These are phyloP conservation scores for Melieria omissa DNA, from an alignment of 2,888 invertebrate genomes.

Conservation along the genomic window DNA sequence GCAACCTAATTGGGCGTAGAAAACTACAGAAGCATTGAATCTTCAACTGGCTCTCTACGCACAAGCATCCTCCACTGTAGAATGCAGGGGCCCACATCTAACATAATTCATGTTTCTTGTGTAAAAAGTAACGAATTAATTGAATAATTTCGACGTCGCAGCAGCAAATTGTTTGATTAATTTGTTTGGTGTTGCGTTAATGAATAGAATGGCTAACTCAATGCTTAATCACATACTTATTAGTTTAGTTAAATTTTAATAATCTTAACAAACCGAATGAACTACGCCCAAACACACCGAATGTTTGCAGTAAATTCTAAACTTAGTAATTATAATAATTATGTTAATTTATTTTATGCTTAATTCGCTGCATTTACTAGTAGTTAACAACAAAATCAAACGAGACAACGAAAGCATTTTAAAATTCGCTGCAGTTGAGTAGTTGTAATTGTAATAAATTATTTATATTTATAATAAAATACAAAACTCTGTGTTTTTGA, in stretches of 20 bases:
- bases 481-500: not conserved
- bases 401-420: slow-evolving; percentile 19
- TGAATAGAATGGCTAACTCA: not conserved
- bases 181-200: slow-evolving; percentile 59
- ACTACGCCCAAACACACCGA: not conserved
- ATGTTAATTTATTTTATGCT: slow-evolving; percentile 28
- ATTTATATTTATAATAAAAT: slow-evolving; percentile 34
- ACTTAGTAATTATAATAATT: slow-evolving; percentile 13
- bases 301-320: not conserved
- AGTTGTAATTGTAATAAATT: slow-evolving; percentile 39
- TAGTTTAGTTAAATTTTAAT: slow-evolving; percentile 18
- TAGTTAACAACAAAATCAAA: slow-evolving; percentile 50
- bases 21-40: no score
- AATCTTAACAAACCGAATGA: not conserved
- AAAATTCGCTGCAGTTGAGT: slow-evolving; percentile 6
- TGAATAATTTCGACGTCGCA: slow-evolving; percentile 56
- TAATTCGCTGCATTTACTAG: slow-evolving; percentile 67
- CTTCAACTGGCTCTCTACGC: no score
- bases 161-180: slow-evolving; percentile 60
- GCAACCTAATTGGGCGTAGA: not conserved
- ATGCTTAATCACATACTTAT: not conserved
- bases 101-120: no score
- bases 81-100: no score
- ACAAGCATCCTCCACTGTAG: no score
- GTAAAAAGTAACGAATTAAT: slow-evolving; percentile 56